Evolutionary conservation across 2,797 vertebrate genomes (phyloP).

Genomic region (Orestias chungarensis): DNA sequence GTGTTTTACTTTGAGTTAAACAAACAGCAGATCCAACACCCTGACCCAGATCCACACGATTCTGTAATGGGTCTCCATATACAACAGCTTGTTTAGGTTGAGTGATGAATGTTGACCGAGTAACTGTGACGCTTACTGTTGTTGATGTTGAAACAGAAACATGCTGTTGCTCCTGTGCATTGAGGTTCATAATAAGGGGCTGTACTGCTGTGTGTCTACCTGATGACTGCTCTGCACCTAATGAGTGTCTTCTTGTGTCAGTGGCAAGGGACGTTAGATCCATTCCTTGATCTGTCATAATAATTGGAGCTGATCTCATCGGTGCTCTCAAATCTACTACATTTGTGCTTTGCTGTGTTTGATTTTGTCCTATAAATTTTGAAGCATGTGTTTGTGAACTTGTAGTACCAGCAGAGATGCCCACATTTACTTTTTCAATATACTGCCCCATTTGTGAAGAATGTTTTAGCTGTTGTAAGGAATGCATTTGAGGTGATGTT

Average conservation of each 20-base stretch:
- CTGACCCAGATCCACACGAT: constrained; percentile 93
- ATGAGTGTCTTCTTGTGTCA: constrained; percentile 91
- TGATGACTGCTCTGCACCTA: constrained; percentile 87
- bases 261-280: constrained; percentile 95
- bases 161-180: constrained; percentile 92
- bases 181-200: constrained; percentile 96
- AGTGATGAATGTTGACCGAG: constrained; percentile 89
- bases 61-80: constrained; percentile 96
- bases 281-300: constrained; percentile 99
- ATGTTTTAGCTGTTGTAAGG: constrained; percentile 76
- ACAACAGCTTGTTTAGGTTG: constrained; percentile 90
- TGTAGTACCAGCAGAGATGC: constrained; percentile 75
- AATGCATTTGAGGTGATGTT: constrained; percentile 79
- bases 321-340: constrained; percentile 93
- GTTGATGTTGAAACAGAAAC: constrained; percentile 86
- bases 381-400: constrained; percentile 85
- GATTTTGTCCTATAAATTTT: constrained; percentile 84
- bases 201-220: constrained; percentile 91
- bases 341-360: constrained; percentile 79
- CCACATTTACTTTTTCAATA: constrained; percentile 79
- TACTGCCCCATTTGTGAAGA: constrained; percentile 79
- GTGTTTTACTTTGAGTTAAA: constrained; percentile 88
- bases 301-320: constrained; percentile 89
- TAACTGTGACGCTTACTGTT: constrained; percentile 89
- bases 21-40: constrained; percentile 91